Base-by-base conservation (phyloP, 2,113 vertebrate genomes). In the Hucho hucho region DNA sequence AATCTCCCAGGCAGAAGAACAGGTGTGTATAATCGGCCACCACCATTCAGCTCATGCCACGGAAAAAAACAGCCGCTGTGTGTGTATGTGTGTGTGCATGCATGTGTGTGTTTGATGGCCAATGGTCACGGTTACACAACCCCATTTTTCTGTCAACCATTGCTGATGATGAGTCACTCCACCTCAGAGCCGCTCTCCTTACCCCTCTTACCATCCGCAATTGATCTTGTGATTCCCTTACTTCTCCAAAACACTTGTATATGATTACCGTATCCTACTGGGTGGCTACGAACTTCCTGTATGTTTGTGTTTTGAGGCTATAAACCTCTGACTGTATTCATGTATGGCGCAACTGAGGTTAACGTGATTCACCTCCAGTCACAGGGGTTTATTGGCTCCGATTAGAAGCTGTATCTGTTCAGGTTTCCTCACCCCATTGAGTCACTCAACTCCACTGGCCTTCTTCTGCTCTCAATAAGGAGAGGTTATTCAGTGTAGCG, bases 11-110 rank as follows among this genome's bases (percentile, higher is more conserved):
- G 87, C 1, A 80, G 49, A 14, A 14, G 49, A 95, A 95, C 95
- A 96, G 95, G 95, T 96, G 95, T 95, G 93, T 92, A 92, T 90
- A 94, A 94, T 95, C 91, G 81, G 11, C 86, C 93, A 93, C 95
- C 93, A 81, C 93, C 93, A 6, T 20, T 16, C 16, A 29, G 64
- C 28, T 43, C 9, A 3, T 43, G 37, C 9, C 37, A 9, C 37
- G 7, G 9, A 9, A 37, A 37, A 43, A 43, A 9, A 43, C 37
- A 43, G 37, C 9, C 37, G 37, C 9, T 43, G 1, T 43, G 37
- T 43, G 9, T 43, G 37, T 43, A 0, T 7, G 32, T 37, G 32
- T 37, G 32, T 0, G 32, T 63, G 59, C 1, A n/a, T 63, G 59
- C 3, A 89, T 84, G 7, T 93, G 90, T 90, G 86, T 84, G 90